Conservation (phyloP, 1,140 invertebrate genomes). For the Diplogasteroides magnus region DNA sequence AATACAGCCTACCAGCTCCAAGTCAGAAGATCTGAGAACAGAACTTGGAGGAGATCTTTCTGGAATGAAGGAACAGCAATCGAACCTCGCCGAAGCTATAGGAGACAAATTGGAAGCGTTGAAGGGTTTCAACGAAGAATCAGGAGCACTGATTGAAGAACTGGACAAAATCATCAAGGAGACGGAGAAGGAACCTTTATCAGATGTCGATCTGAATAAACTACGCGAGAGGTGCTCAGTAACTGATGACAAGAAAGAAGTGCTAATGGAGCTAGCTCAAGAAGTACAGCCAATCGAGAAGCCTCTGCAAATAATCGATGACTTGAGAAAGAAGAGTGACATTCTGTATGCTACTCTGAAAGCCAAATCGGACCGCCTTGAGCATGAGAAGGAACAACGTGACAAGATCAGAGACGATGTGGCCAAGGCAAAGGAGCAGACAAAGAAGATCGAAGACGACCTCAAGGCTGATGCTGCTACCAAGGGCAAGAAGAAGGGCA, state of each 20-base stretch:
- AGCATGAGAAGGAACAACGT: neutral
- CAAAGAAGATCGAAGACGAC: neutral
- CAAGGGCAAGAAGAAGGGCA: slow-evolving; percentile 1
- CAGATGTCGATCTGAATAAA: neutral
- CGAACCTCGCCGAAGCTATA: neutral
- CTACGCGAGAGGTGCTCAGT: neutral
- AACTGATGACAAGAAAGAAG: neutral
- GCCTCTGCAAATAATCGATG: neutral
- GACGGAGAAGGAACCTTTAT: neutral
- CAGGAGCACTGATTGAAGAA: neutral
- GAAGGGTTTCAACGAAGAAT: neutral
- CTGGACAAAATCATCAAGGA: neutral
- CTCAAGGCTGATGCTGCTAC: neutral
- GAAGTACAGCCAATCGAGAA: neutral
- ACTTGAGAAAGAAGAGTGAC: neutral
- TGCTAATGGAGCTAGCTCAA: neutral
- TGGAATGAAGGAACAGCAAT: too few relatives aligned
- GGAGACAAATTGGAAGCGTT: neutral
- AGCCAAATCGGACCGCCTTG: too few relatives aligned
- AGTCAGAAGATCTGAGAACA: neutral
- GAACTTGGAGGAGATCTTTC: neutral
- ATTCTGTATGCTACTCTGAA: neutral
- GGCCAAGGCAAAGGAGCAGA: neutral
- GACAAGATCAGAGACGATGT: neutral
- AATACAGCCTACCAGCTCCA: neutral